phyloP scores from a whole-genome alignment of 2,888 invertebrate genomes.

The Diadromus collaris region DNA sequence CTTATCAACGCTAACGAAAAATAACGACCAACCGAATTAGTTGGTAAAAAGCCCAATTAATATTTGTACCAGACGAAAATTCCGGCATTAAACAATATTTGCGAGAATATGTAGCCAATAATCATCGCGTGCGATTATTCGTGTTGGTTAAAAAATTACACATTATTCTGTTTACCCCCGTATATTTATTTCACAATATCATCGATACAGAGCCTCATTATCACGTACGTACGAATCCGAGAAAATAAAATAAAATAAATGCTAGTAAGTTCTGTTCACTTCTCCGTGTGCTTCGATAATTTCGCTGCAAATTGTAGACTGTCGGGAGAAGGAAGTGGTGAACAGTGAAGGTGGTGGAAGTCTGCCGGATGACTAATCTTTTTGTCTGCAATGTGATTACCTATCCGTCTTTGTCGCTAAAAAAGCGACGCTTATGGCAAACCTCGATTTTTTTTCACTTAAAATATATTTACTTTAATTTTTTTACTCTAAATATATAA shows the following conservation, averaged over 20 bases:
- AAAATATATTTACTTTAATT: too few relatives aligned
- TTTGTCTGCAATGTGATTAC: background rate
- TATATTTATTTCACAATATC: background rate
- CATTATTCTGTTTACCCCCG: background rate
- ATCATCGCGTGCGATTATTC: background rate
- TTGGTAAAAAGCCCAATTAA: background rate
- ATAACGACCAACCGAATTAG: background rate
- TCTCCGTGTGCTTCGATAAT: background rate
- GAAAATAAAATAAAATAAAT: background rate
- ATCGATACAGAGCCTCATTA: background rate
- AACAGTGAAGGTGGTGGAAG: background rate
- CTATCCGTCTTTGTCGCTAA: background rate
- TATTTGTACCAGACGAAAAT: background rate
- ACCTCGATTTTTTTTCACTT: background rate
- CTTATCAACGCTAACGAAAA: background rate
- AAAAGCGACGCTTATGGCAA: background rate
- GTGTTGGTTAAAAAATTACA: background rate
- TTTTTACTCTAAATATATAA: too few relatives aligned
- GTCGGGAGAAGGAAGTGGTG: background rate
- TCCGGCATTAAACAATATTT: background rate
- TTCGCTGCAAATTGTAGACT: background rate
- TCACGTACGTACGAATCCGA: background rate
- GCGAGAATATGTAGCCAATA: background rate
- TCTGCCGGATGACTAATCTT: conserved; percentile 1
- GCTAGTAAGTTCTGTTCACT: background rate